Base-by-base conservation (phyloP, 1,140 invertebrate species). In the Aphidius ervi region DNA sequence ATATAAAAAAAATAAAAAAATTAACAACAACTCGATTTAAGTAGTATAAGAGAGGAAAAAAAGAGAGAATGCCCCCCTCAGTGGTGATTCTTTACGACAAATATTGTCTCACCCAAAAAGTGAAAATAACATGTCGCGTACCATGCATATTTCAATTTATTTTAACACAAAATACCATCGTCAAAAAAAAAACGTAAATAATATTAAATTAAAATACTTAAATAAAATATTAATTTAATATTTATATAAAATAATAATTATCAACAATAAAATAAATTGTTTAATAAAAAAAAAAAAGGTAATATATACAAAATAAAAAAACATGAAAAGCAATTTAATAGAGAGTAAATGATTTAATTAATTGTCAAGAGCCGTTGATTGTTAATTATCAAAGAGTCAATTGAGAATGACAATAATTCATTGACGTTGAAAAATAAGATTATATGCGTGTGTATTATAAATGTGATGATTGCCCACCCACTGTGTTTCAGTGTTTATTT, bases 401-500 rank as follows among this genome's bases (percentile, higher is more conserved):
- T 10, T 43, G 7, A 43, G 9, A 54, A 39, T 41, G 40, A 39
- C 40, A n/a, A 54, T 54, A 54, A 54, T 54, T 41, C 52, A 54
- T 54, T 37, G 37, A 31, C 23, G 23, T 31, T 40, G 42, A 54
- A 41, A 41, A 54, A 40, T n/a, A 54, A 41, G 40, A 54, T 41
- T 54, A 3, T 9, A 10, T 10, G 50, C 9, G 31, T 6, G 37
- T 9, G 23, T 9, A 20, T 45, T 8, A 9, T 50, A 16, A 47
- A 48, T 23, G 43, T 41, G 53, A 6, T 31, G 56, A 52, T 53
- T 53, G 63, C 56, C 71, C 71, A 73, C 71, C 71, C 71, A 73
- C 70, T 59, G 69, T 63, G 70, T 54, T n/a, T 37, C 16, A 39
- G 43, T 31, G 23, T 31, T 31, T 31, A 31, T 31, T 31, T 31